Percentiles rank a stretch among this genome's conserved stretches.
Evolutionary conservation across 2,888 invertebrate genomes (phyloP).

Genomic region (Hypercompe scribonia): DNA sequence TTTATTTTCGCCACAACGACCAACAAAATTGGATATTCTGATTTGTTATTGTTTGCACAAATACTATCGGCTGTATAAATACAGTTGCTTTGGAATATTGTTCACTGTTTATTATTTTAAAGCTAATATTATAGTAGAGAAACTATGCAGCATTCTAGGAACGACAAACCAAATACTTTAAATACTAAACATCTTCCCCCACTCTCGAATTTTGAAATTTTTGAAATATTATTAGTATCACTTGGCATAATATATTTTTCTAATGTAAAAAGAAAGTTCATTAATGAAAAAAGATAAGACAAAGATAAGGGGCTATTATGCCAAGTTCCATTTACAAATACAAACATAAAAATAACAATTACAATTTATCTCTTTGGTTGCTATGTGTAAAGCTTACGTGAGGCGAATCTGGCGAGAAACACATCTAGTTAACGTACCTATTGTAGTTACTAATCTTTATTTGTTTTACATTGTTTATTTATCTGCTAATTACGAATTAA

Average conservation of each 20-base stretch:
- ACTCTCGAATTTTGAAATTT: no score
- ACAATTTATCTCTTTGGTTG: neutral
- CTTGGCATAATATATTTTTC: no score
- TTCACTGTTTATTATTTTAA: neutral
- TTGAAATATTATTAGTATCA: no score
- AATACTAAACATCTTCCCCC: no score
- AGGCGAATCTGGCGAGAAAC: neutral
- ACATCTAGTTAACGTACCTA: neutral
- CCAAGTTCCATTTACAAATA: neutral
- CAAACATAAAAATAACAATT: neutral
- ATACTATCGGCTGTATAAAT: neutral
- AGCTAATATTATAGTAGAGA: no score
- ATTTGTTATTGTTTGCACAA: neutral
- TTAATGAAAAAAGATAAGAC: neutral
- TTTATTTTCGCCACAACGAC: neutral
- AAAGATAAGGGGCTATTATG: neutral
- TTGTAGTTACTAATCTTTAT: neutral
- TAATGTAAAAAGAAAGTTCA: neutral
- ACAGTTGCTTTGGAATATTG: neutral
- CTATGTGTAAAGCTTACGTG: neutral
- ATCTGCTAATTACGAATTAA: neutral
- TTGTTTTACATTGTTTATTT: neutral
- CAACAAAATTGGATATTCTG: neutral
- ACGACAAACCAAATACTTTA: no score
- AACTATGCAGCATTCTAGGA: no score